Evolutionary conservation across 2,888 invertebrate species (phyloP).

Genomic region (Tinea pellionella): DNA sequence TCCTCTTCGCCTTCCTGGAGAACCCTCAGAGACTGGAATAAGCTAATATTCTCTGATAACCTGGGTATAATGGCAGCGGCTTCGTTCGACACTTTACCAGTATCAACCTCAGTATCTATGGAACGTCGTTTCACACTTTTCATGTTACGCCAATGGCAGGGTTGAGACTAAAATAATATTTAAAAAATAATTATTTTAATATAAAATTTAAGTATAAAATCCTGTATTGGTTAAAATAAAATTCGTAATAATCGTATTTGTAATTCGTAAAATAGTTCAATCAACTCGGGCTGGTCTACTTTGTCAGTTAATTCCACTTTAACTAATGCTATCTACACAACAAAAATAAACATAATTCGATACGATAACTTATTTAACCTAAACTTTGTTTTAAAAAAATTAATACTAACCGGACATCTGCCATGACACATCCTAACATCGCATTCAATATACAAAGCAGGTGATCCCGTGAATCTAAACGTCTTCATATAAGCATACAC

Average conservation of each 20-base stretch:
- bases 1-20: slow-evolving; percentile 87
- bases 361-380: no score
- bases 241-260: no score
- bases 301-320: no score
- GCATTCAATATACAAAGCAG: slow-evolving; percentile 93
- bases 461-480: slow-evolving; percentile 92
- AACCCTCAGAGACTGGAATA: slow-evolving; percentile 90
- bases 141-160: slow-evolving; percentile 92
- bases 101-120: slow-evolving; percentile 51
- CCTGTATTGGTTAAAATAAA: no score
- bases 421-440: slow-evolving; percentile 97
- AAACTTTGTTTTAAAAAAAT: neutral
- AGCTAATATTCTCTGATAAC: slow-evolving; percentile 88
- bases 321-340: no score
- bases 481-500: slow-evolving; percentile 96
- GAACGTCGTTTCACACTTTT: slow-evolving; percentile 84
- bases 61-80: slow-evolving; percentile 57
- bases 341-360: no score
- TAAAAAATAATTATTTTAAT: neutral
- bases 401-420: slow-evolving; percentile 83
- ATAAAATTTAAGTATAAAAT: no score
- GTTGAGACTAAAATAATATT: slow-evolving; percentile 78
- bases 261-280: no score
- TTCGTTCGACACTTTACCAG: slow-evolving; percentile 53
- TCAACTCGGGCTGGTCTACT: no score